Conservation (phyloP, 2,888 invertebrate species). For the Dynastes hyllus region DNA sequence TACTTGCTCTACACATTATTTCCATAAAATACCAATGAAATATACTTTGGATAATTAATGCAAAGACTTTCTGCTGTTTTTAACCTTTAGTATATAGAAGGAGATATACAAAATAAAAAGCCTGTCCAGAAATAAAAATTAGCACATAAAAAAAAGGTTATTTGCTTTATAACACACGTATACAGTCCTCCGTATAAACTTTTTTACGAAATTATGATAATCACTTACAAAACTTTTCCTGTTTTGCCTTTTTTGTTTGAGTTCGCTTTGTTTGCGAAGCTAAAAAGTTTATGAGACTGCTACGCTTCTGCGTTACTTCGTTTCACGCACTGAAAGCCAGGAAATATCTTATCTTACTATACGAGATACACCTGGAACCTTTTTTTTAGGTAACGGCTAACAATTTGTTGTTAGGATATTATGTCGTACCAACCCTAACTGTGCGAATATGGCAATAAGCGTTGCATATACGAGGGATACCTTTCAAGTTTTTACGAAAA, state of each 20-base stretch:
- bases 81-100: no score
- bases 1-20: no score
- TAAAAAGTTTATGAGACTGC: conserved; percentile 34
- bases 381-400: conserved; percentile 3
- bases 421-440: background rate
- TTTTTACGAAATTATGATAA: conserved; percentile 34
- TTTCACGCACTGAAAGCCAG: conserved; percentile 61
- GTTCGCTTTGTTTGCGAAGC: conserved; percentile 34
- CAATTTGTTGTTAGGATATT: conserved; percentile 3
- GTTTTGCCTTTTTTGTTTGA: conserved; percentile 13
- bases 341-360: conserved; percentile 4
- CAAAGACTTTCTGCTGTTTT: no score
- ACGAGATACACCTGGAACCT: background rate
- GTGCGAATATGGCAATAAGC: background rate
- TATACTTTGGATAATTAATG: no score
- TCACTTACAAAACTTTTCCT: conserved; percentile 39
- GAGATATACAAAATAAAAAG: no score
- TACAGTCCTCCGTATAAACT: conserved; percentile 9
- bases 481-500: no score
- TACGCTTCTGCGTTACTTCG: conserved; percentile 58
- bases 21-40: no score
- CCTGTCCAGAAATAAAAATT: no score
- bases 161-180: conserved; percentile 13
- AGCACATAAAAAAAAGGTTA: background rate
- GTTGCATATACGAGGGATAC: background rate